Base-by-base conservation (phyloP, 2,113 vertebrate genomes). In the Lepus europaeus region DNA sequence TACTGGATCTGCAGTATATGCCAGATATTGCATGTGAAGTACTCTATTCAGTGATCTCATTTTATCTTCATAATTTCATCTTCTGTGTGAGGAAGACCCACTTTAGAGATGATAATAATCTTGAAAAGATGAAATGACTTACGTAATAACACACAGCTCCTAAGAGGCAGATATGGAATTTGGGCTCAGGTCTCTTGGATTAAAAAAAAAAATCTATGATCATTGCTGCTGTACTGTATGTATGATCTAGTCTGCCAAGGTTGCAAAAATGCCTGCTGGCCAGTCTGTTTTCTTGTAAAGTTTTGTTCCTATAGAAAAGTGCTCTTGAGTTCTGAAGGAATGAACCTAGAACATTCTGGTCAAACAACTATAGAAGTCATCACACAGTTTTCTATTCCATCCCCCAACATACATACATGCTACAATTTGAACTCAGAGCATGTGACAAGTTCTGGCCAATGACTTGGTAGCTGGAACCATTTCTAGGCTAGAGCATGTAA, bases 301-400 rank as follows among this genome's bases (percentile, higher is more conserved):
- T n/a, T 22, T 23, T 69, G 16, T 6, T 90, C 45, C 45, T 85
- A 49, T 77, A 61, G 29, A 17, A 78, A 78, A 68, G 25, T 83
- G 31, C 63, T 85, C 17, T 16, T 56, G 68, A 25, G 33, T 72
- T 90, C 81, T 83, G 17, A 63, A 25, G n/a, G 16, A 82, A n/a
- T 56, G 29, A 89, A 59, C 79, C 72, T 91, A 82, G 72, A 78
- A 72, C 22, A 93, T 63, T 79, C 29, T 91, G 39, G 36, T 25
- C 23, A 78, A 82, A 66, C 17, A 56, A 66, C 36, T 29, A 11
- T n/a, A 2, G 29, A 23, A 70, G 49, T 69, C 33, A 69, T 64
- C 25, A 36, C 9, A 68, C 78, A 80, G 11, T 51, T 87, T 4
- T 19, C 0, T 11, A 45, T 45, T 45, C 45, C 7, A 45, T 9